These are phyloP conservation scores for Anaspis maculata DNA, from an alignment of 2,888 invertebrate genomes.

Conservation along the genomic window DNA sequence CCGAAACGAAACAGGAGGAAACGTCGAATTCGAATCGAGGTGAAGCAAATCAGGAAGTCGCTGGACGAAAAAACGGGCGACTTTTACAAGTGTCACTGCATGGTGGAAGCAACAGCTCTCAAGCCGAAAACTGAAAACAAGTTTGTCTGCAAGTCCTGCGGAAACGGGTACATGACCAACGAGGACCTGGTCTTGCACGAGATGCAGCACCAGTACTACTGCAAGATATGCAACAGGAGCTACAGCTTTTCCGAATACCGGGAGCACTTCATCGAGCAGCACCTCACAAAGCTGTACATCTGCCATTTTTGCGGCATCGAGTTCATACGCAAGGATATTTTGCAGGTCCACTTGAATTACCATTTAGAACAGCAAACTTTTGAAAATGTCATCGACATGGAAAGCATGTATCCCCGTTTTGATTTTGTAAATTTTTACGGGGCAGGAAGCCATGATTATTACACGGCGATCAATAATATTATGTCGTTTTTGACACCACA, in stretches of 20 bases:
- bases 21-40: too few relatives aligned
- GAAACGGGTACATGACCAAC: slow-evolving; percentile 25
- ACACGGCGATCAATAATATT: slow-evolving; percentile 22
- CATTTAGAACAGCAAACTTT: slow-evolving; percentile 26
- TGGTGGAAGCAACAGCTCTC: slow-evolving; percentile 26
- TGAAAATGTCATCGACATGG: slow-evolving; percentile 28
- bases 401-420: slow-evolving; percentile 22
- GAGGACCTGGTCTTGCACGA: slow-evolving; percentile 23
- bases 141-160: slow-evolving; percentile 24
- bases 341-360: slow-evolving; percentile 24
- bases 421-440: slow-evolving; percentile 11
- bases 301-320: slow-evolving; percentile 28
- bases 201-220: slow-evolving; percentile 25
- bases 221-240: slow-evolving; percentile 23
- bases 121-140: slow-evolving; percentile 23
- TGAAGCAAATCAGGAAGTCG: slow-evolving; percentile 16
- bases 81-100: too few relatives aligned
- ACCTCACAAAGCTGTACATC: slow-evolving; percentile 24
- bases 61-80: slow-evolving; percentile 22
- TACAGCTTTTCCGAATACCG: slow-evolving; percentile 14
- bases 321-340: slow-evolving; percentile 20
- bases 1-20: too few relatives aligned
- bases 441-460: slow-evolving; percentile 12
- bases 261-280: slow-evolving; percentile 25
- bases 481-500: slow-evolving; percentile 21